Percentiles rank a stretch among this genome's conserved stretches.
phyloP scores from a whole-genome alignment of 2,797 vertebrate genomes.

The Sarcoramphus papa region DNA sequence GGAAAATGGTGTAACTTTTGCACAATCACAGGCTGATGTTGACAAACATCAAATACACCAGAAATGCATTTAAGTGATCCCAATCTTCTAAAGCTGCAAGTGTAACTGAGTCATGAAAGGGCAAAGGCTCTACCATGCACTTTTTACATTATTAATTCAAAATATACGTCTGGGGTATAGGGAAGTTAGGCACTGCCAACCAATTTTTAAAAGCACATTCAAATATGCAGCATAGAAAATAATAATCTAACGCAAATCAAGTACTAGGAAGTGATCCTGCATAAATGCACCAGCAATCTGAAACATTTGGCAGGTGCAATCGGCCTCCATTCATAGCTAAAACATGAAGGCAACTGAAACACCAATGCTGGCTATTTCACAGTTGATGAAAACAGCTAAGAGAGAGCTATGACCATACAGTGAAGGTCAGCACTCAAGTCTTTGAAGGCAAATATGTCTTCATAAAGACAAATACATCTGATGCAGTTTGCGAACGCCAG shows the following conservation, averaged over 20 bases:
- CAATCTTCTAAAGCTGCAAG: not conserved
- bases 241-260: not conserved
- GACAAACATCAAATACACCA: not conserved
- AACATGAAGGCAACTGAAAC: not conserved
- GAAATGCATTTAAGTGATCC: not conserved
- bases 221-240: not conserved
- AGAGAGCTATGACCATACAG: not conserved
- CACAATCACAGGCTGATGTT: not conserved
- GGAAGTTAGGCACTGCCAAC: not conserved
- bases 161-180: not conserved
- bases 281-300: not conserved
- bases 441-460: not conserved
- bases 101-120: not conserved
- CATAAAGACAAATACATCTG: not conserved
- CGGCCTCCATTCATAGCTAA: not conserved
- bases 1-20: not conserved
- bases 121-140: not conserved
- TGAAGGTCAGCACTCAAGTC: not conserved
- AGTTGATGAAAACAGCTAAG: not conserved
- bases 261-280: not conserved
- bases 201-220: not conserved
- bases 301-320: not conserved
- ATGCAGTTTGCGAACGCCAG: not conserved
- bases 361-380: not conserved
- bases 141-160: not conserved